Conservation (phyloP, 2,797 vertebrate genomes). For the Botia kubotai region DNA sequence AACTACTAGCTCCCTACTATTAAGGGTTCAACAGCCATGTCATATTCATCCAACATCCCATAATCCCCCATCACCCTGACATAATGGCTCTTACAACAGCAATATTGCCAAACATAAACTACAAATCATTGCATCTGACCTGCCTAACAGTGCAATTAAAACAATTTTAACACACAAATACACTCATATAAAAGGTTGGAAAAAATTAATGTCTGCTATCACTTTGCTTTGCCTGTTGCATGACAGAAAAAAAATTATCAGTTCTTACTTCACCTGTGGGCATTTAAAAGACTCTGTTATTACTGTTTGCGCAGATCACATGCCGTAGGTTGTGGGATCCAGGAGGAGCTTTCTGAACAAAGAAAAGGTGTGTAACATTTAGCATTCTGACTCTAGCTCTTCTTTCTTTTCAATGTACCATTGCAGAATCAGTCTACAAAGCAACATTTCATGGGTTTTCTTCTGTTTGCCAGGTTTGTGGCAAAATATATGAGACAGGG, state of each 20-base stretch:
- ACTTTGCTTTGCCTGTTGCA: conserved; percentile 31
- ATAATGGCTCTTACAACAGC: conserved; percentile 51
- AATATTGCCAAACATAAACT: conserved; percentile 55
- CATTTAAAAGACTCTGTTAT: conserved; percentile 49
- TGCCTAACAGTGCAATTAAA: conserved; percentile 52
- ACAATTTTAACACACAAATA: conserved; percentile 52
- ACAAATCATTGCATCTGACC: conserved; percentile 51
- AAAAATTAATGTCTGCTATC: conserved; percentile 10
- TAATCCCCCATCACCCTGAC: conserved; percentile 3
- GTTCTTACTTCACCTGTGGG: conserved; percentile 36
- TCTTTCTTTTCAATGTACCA: not conserved
- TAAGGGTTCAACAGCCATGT: conserved; percentile 42
- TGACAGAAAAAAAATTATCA: conserved; percentile 55
- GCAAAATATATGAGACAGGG: not conserved
- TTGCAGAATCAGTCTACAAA: conserved; percentile 10
- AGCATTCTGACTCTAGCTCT: not conserved
- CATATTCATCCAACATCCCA: conserved; percentile 35
- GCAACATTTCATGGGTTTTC: not conserved
- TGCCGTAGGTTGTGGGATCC: conserved; percentile 26
- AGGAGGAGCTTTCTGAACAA: conserved; percentile 35
- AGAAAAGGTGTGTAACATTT: conserved; percentile 16
- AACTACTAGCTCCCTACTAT: conserved; percentile 12
- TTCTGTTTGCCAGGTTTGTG: conserved; percentile 5
- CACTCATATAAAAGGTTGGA: conserved; percentile 14
- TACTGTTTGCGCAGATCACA: conserved; percentile 48